These are phyloP conservation scores for Psephotus haematonotus DNA, from an alignment of 2,113 vertebrate species.

Conservation along the genomic window DNA sequence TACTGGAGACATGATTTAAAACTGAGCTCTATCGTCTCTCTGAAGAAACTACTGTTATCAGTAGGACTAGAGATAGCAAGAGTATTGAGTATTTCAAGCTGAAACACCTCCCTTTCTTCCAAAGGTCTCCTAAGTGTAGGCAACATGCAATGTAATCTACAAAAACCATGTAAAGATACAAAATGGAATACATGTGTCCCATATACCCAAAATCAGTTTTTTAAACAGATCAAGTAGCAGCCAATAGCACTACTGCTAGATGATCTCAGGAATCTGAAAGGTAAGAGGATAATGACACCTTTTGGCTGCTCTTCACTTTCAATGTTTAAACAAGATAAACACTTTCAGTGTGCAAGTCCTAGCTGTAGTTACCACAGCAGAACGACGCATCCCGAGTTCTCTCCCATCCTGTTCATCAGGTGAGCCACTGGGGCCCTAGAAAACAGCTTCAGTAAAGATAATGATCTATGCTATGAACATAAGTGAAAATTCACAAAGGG, in stretches of 20 bases:
- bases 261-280: not conserved
- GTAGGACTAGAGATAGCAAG: not conserved
- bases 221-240: not conserved
- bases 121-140: not conserved
- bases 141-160: not conserved
- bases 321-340: not conserved
- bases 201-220: not conserved
- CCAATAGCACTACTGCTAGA: not conserved
- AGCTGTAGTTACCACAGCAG: not conserved
- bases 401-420: not conserved
- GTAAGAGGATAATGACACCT: not conserved
- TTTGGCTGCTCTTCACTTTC: not conserved
- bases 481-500: not conserved
- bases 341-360: not conserved
- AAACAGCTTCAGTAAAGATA: not conserved
- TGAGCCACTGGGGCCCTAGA: not conserved
- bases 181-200: not conserved
- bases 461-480: not conserved
- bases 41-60: not conserved
- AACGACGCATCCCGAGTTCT: not conserved
- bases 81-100: not conserved
- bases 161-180: not conserved
- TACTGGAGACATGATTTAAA: not conserved
- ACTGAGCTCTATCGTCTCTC: not conserved
- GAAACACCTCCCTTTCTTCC: not conserved